These are phyloP conservation scores for Astreopora myriophthalma DNA, from an alignment of 64 coral and sea anemone species.

Conservation along the genomic window DNA sequence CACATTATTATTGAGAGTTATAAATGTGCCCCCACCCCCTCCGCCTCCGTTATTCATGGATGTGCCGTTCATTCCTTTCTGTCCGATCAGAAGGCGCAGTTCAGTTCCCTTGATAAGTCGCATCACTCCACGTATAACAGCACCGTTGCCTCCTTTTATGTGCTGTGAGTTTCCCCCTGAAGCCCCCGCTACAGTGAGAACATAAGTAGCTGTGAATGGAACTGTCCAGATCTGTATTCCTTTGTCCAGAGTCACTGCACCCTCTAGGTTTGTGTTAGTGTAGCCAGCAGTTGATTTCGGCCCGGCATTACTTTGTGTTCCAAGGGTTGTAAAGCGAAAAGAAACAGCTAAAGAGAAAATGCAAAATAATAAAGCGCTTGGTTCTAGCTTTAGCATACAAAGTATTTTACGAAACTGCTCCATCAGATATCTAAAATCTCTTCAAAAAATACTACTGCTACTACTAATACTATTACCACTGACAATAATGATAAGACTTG, in stretches of 20 bases:
- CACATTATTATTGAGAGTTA: background rate
- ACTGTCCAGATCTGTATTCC: constrained; percentile 61
- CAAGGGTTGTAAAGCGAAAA: constrained; percentile 16
- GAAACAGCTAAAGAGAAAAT: background rate
- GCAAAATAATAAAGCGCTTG: too few species aligned
- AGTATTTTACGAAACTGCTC: too few species aligned
- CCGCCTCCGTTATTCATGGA: background rate
- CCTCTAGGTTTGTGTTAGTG: background rate
- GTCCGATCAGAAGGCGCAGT: constrained; percentile 41
- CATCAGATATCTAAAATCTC: too few species aligned
- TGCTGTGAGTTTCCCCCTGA: background rate
- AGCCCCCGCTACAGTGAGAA: constrained; percentile 3
- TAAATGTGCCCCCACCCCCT: constrained; percentile 56
- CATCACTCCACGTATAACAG: background rate
- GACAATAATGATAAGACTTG: too few species aligned
- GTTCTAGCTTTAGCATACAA: too few species aligned
- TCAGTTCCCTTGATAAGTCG: background rate
- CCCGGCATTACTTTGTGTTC: background rate
- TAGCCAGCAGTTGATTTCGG: constrained; percentile 20
- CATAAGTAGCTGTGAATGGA: constrained; percentile 5
- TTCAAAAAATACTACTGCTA: too few species aligned
- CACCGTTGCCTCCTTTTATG: background rate
- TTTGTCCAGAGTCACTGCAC: constrained; percentile 43
- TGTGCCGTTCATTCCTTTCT: background rate
- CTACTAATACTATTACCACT: too few species aligned